phyloP scores from a whole-genome alignment of 2,797 vertebrate genomes.

The Gallinago solitaria region DNA sequence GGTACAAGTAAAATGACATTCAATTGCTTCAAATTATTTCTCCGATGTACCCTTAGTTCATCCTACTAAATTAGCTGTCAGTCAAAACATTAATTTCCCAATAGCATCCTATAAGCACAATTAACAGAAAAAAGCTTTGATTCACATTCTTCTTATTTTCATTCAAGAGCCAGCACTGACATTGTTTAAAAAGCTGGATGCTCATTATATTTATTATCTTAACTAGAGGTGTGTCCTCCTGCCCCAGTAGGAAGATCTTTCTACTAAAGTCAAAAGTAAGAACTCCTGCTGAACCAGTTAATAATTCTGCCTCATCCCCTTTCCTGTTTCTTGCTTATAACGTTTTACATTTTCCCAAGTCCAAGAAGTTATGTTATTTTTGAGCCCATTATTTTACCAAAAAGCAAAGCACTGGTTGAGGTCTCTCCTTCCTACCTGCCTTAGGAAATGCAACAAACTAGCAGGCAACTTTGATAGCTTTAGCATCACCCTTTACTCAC shows the following conservation, averaged over 20 bases:
- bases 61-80: background rate
- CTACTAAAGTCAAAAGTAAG: background rate
- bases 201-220: background rate
- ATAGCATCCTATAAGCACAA: background rate
- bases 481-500: constrained; percentile 69
- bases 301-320: background rate
- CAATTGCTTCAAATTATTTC: background rate
- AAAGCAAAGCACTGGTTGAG: background rate
- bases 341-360: background rate
- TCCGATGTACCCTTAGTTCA: background rate
- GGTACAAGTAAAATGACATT: background rate
- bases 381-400: background rate
- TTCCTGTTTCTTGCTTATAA: background rate
- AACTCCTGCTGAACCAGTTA: background rate
- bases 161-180: background rate
- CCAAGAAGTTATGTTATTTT: background rate
- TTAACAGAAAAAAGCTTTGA: background rate
- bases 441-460: background rate
- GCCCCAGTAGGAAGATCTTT: background rate
- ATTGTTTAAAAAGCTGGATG: background rate
- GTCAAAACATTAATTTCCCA: background rate
- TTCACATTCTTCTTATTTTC: background rate
- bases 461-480: background rate
- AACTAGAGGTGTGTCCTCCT: background rate
- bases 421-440: background rate